Conservation (phyloP, 2,888 invertebrate genomes). For the Ornithoptera priamus region DNA sequence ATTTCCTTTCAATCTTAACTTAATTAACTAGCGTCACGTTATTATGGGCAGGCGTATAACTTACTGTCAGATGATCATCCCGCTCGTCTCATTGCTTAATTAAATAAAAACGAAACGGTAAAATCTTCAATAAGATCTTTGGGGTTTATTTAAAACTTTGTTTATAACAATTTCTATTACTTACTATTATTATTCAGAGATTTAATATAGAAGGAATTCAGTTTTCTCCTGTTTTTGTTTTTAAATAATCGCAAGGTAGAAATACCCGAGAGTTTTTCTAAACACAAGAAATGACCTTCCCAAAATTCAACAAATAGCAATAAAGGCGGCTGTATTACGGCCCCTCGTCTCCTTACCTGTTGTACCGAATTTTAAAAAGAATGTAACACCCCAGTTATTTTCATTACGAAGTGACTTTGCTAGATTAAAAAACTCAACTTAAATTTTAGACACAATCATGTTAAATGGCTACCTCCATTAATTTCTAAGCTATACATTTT, state of each 20-base stretch:
- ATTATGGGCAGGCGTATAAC: too few species aligned
- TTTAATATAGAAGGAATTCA: slow-evolving; percentile 32
- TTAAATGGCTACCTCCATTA: too few species aligned
- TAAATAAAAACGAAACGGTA: too few species aligned
- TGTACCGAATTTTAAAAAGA: slow-evolving; percentile 66
- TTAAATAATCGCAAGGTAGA: background rate
- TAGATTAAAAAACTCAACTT: background rate
- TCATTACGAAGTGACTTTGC: slow-evolving; percentile 47
- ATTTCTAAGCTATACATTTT: too few species aligned
- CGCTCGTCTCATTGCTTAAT: too few species aligned
- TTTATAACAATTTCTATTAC: too few species aligned
- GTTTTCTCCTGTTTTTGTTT: slow-evolving; percentile 65
- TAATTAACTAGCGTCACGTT: too few species aligned
- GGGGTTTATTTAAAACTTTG: too few species aligned
- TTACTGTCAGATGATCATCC: too few species aligned
- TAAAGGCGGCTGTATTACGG: slow-evolving; percentile 59
- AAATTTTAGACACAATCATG: background rate
- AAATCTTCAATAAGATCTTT: too few species aligned
- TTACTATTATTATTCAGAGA: too few species aligned
- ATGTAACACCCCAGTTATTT: slow-evolving; percentile 75
- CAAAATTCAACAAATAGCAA: slow-evolving; percentile 75
- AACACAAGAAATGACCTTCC: slow-evolving; percentile 48
- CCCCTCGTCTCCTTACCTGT: slow-evolving; percentile 68
- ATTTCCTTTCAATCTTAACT: too few species aligned
- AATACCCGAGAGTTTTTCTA: background rate